Evolutionary conservation across 2,888 invertebrate genomes (phyloP).

Genomic region (Syrista parreyssii): DNA sequence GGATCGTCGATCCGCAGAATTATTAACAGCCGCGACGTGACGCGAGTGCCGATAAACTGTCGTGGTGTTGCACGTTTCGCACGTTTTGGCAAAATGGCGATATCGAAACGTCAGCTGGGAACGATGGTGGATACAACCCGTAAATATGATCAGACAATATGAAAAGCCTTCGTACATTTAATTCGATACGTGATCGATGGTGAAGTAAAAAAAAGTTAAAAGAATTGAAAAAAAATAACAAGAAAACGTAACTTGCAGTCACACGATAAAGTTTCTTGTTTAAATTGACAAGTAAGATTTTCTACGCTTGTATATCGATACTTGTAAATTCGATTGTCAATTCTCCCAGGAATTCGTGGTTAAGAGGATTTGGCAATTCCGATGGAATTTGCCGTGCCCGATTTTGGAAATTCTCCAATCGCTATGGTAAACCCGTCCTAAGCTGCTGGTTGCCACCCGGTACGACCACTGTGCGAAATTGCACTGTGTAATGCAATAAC

Average conservation of each 20-base stretch:
- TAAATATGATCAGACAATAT: not conserved
- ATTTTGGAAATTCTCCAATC: not conserved
- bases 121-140: not conserved
- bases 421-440: not conserved
- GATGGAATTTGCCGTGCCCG: not conserved
- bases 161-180: too few relatives aligned
- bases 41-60: not conserved
- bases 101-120: not conserved
- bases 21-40: constrained; percentile 14
- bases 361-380: not conserved
- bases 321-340: not conserved
- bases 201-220: not conserved
- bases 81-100: not conserved
- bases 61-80: not conserved
- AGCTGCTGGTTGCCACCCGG: not conserved
- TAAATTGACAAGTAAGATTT: not conserved
- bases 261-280: not conserved
- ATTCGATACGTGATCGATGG: not conserved
- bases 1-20: constrained; percentile 15
- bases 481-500: not conserved
- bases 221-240: not conserved
- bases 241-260: not conserved
- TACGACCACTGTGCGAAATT: not conserved
- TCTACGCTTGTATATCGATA: not conserved
- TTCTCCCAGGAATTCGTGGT: not conserved